A percentile compares a stretch with the other conserved stretches of the same genome.
phyloP scores from a whole-genome alignment of 2,113 vertebrate genomes.

The Pteruthius melanotis region DNA sequence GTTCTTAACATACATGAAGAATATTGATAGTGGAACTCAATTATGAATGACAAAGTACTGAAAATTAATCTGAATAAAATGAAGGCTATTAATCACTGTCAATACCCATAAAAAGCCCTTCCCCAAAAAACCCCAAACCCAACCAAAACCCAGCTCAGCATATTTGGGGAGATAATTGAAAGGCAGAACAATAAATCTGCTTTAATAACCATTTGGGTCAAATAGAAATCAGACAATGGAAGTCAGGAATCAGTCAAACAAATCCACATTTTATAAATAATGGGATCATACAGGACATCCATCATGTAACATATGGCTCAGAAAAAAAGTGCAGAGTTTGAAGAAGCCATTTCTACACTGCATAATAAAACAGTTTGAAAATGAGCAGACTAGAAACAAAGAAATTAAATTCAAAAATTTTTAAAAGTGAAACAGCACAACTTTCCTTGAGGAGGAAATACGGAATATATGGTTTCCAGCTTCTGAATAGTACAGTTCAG shows the following conservation, averaged over 20 bases:
- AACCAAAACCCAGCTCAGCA: neutral
- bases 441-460: neutral
- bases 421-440: neutral
- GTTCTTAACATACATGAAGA: neutral
- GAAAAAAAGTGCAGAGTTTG: neutral
- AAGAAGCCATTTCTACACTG: neutral
- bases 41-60: neutral
- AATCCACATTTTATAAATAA: neutral
- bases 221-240: neutral
- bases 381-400: neutral
- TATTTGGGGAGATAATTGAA: neutral
- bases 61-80: constrained; percentile 46
- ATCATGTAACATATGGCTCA: neutral
- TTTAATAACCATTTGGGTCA: neutral
- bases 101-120: neutral
- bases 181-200: neutral
- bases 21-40: constrained; percentile 15
- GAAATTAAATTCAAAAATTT: neutral
- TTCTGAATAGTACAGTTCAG: neutral
- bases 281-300: neutral
- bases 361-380: neutral
- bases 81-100: constrained; percentile 15
- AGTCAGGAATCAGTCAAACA: neutral
- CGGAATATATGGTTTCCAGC: neutral
- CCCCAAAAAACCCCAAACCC: rapidly evolving